Evolutionary conservation across 1,140 invertebrate genomes (phyloP).

Genomic region (Brachionus paranguensis): DNA sequence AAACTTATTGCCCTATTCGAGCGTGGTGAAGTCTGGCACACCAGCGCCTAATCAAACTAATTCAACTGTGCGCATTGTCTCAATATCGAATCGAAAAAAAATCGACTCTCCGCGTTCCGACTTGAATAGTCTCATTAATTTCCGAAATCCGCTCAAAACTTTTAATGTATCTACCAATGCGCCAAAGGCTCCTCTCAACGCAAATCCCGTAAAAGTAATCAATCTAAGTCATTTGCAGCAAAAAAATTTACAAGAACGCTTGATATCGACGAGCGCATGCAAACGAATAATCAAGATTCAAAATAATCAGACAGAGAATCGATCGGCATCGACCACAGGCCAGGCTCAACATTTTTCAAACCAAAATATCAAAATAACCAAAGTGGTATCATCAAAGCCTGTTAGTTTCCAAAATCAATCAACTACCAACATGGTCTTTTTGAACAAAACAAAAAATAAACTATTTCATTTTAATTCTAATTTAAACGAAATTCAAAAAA

Average conservation of each 20-base stretch:
- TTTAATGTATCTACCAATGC: not conserved
- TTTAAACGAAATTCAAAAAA: constrained; percentile 1
- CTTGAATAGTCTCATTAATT: constrained; percentile 12
- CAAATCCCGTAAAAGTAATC: constrained; percentile 14
- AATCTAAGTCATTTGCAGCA: constrained; percentile 17
- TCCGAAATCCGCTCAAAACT: not conserved
- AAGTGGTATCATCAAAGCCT: constrained; percentile 10
- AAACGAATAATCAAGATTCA: constrained; percentile 29
- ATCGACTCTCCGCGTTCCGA: not conserved
- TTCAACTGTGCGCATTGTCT: not conserved
- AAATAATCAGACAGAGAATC: not conserved
- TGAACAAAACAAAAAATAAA: constrained; percentile 26
- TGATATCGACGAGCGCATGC: not conserved
- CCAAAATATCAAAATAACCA: constrained; percentile 24
- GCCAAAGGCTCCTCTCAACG: not conserved
- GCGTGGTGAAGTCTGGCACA: not conserved
- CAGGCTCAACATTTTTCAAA: not conserved
- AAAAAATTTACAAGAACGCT: constrained; percentile 11
- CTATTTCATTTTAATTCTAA: not conserved
- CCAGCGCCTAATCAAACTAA: not conserved
- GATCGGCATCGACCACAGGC: not conserved
- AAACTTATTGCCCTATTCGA: not conserved
- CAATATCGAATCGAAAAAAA: not conserved
- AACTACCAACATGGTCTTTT: not conserved
- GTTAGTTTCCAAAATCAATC: not conserved